A percentile compares a stretch with the other conserved stretches of the same genome.
phyloP scores from a whole-genome alignment of 2,888 invertebrate genomes.

The Chloroclysta siterata region DNA sequence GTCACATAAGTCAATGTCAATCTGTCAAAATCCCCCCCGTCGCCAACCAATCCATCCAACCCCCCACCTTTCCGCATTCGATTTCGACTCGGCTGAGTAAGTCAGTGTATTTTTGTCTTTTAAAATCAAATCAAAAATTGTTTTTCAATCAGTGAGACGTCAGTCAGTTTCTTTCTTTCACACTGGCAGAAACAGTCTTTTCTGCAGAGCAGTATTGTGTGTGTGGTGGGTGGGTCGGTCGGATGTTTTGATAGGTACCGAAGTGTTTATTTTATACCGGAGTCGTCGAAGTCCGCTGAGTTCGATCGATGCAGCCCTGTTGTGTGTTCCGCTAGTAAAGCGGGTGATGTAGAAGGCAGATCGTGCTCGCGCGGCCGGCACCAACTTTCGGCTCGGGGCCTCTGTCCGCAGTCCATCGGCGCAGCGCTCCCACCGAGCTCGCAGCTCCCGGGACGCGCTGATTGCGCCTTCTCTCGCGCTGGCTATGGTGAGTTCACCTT shows the following conservation, averaged over 20 bases:
- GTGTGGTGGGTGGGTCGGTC: background rate
- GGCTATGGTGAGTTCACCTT: slow-evolving; percentile 15
- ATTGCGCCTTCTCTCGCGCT: slow-evolving; percentile 1
- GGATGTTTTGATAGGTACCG: background rate
- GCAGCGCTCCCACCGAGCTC: background rate
- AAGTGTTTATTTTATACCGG: background rate
- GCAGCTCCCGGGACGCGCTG: slow-evolving; percentile 4
- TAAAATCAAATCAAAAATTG: too few relatives aligned
- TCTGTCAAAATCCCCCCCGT: background rate
- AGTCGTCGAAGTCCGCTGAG: background rate
- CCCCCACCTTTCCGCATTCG: background rate
- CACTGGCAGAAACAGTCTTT: too few relatives aligned
- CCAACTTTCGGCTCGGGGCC: background rate
- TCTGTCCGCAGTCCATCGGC: background rate
- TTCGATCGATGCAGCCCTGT: background rate
- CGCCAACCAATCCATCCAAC: too few relatives aligned
- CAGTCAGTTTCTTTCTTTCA: background rate
- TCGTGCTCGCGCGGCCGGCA: background rate
- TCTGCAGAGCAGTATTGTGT: too few relatives aligned
- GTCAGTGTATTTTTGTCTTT: too few relatives aligned
- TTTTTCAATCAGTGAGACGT: too few relatives aligned
- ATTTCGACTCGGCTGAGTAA: too few relatives aligned
- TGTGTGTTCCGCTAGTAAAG: background rate
- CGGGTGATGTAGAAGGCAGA: background rate
- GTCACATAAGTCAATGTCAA: background rate